Evolutionary conservation across 2,888 invertebrate species (phyloP).

Genomic region (Clepsis dumicolana): DNA sequence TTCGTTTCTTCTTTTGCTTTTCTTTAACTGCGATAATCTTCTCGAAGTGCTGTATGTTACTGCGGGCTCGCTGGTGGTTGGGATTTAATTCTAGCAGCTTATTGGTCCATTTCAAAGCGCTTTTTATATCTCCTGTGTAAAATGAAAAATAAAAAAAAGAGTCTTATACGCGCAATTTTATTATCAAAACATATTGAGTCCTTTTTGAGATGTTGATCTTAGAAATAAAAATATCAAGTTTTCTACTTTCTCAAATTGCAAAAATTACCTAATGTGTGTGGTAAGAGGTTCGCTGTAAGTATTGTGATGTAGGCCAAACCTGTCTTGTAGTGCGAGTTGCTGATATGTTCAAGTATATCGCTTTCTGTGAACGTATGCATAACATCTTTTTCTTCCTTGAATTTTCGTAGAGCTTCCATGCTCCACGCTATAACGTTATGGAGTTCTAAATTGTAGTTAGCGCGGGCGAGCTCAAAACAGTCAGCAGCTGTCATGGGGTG

Average conservation of each 20-base stretch:
- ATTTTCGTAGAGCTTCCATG: constrained; percentile 94
- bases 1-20: constrained; percentile 53
- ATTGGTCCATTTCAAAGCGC: constrained; percentile 95
- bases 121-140: constrained; percentile 91
- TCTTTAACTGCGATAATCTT: constrained; percentile 88
- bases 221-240: no score
- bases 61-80: constrained; percentile 93
- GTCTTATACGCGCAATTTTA: no score
- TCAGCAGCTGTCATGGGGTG: constrained; percentile 93
- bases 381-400: constrained; percentile 86
- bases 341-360: constrained; percentile 97
- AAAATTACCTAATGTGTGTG: no score
- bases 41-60: constrained; percentile 96
- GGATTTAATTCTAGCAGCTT: constrained; percentile 93
- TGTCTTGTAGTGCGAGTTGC: constrained; percentile 96
- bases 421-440: constrained; percentile 98
- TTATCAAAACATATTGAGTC: no score
- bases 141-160: background rate
- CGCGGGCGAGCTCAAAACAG: constrained; percentile 97
- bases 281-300: no score
- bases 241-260: no score
- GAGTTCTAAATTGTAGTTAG: constrained; percentile 97
- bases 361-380: constrained; percentile 88
- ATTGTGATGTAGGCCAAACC: no score
- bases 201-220: no score